Base-by-base conservation (phyloP, 2,797 vertebrate genomes). In the Knipowitschia caucasica region DNA sequence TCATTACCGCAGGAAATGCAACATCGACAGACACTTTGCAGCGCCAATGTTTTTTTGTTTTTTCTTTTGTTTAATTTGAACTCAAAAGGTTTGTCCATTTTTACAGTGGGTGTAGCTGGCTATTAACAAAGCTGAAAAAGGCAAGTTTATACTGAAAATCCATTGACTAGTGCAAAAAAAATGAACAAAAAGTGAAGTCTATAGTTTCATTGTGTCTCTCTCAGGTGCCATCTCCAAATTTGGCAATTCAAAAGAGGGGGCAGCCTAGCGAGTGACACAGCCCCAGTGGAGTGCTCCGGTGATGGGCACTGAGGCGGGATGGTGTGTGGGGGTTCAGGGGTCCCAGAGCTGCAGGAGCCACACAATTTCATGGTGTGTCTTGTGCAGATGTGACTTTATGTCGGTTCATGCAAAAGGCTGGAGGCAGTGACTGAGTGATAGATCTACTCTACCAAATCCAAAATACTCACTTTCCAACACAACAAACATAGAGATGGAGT, bases 341-440 rank as follows among this genome's bases (percentile, higher is more conserved):
- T 56, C 74, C 66, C 64, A 46, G 70, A 89, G 83, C 80, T 50
- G 51, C 84, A 90, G 89, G 90, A 94, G 91, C 86, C 92, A 80
- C 85, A 85, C 89, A 93, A 95, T 96, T 95, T 96, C 94, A 95
- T 90, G 94, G 89, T 87, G 76, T 86, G 78, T 95, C 95, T 94
- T 94, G 88, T 87, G 86, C 90, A 93, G 92, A 89, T 92, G 92
- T 87, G 88, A 91, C 90, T 39, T 33, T 84, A 83, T 70, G 90
- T 91, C 90, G 91, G 92, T 88, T 92, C 89, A 94, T 92, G 89
- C 90, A 85, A 86, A 47, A 10, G 71, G 73, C 78, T 70, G 86
- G 78, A 35, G 84, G 82, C 74, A 79, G 78, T 82, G 55, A 59
- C 56, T 86, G 85, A 85, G 89, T 84, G 88, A 91, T 90, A 59